A percentile compares a stretch with the other conserved stretches of the same genome.
phyloP scores from a whole-genome alignment of 2,797 vertebrate genomes.

The Channa striata region DNA sequence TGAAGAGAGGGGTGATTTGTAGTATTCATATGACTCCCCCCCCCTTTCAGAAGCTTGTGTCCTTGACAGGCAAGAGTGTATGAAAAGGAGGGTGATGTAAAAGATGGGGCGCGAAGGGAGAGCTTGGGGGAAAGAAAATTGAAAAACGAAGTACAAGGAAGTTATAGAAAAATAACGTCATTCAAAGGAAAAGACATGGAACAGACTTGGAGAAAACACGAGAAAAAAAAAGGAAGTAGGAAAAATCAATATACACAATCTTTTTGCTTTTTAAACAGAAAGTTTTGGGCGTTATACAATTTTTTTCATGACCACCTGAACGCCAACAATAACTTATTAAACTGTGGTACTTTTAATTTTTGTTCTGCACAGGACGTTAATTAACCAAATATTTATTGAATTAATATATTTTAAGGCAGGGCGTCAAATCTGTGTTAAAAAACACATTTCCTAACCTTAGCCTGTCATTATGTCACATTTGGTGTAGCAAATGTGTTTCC shows the following conservation, averaged over 20 bases:
- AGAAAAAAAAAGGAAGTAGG: not conserved
- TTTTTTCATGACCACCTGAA: not conserved
- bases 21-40: constrained; percentile 37
- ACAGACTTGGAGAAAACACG: constrained; percentile 23
- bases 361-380: not conserved
- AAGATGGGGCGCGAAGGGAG: constrained; percentile 44
- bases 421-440: not conserved
- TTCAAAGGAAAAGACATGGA: constrained; percentile 24
- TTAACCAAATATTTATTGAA: not conserved
- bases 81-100: constrained; percentile 47
- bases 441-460: not conserved
- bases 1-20: constrained; percentile 38
- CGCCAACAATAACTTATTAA: not conserved
- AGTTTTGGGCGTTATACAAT: not conserved
- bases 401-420: not conserved
- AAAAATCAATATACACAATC: not conserved
- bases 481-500: not conserved
- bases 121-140: constrained; percentile 37
- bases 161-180: constrained; percentile 49
- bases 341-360: not conserved
- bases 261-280: not conserved
- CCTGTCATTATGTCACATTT: constrained; percentile 11
- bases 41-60: constrained; percentile 53
- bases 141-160: constrained; percentile 58
- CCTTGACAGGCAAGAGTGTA: constrained; percentile 57